Evolutionary conservation across 2,797 vertebrate species (phyloP), one percentile per base, ranked within the genome.

Genomic region (Melanotaenia nigrans): DNA sequence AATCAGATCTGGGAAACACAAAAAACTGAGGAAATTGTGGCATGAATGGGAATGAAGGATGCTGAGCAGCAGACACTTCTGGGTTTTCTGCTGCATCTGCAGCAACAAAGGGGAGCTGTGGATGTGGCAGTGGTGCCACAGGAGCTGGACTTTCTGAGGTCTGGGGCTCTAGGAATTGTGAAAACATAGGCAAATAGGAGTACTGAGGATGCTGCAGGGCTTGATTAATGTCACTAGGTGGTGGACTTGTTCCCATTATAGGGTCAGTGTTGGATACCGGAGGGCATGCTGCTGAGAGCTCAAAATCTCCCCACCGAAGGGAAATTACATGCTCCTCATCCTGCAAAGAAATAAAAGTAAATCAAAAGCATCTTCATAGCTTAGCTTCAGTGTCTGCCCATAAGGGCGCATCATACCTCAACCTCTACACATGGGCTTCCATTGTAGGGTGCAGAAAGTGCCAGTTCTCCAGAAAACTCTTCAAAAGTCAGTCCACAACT

Each of bases 211-310:
- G 64, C 53, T 68, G 38, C 61, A 40, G 5, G 12, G 56, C 40
- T 1, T 54, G 24, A 32, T 42, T 47, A 56, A 10, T 6, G 14
- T 77, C 63, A 66, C 16, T 64, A 38, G 73, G 28, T 55, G 71
- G 35, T 0, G 7, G 1, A 56, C 58, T 58, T 71, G 70, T 45
- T 57, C 42, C 24, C 47, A 49, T 56, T 11, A 47, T 63, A 3
- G 49, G 14, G n/a, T 64, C 65, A 28, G 40, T 40, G 14, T 61
- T 54, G 1, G 11, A 11, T 65, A 75, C 20, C 18, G 25, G 56
- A 70, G 84, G 81, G 42, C 84, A 90, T 51, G 74, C 65, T 47
- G 81, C 62, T 0, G 33, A 38, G 49, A 89, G 49, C 60, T 85
- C 78, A 63, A 66, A 63, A 68, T 90, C 71, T 33, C 16, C 40